Evolutionary conservation across 2,113 vertebrate species (phyloP).

Genomic region (Colaptes auratus): DNA sequence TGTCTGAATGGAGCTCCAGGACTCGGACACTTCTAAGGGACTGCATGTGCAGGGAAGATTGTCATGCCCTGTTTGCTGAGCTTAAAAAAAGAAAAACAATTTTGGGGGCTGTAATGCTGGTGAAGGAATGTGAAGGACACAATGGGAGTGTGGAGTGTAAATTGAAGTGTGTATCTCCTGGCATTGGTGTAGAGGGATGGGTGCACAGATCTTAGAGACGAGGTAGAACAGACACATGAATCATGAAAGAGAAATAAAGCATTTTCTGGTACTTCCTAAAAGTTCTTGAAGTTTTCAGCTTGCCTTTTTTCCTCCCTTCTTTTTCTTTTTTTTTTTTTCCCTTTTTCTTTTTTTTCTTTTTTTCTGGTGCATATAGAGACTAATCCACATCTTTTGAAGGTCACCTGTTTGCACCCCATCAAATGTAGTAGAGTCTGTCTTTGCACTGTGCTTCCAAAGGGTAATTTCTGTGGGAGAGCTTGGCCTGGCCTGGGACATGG

Average conservation of each 20-base stretch:
- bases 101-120: not conserved
- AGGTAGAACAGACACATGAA: not conserved
- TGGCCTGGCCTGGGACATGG: not conserved
- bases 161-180: fast-evolving
- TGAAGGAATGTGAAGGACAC: not conserved
- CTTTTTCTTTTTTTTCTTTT: not conserved
- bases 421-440: not conserved
- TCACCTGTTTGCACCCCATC: not conserved
- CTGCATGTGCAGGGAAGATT: not conserved
- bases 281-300: not conserved
- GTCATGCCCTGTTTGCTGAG: not conserved
- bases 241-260: not conserved
- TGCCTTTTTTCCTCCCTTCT: not conserved
- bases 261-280: not conserved
- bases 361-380: not conserved
- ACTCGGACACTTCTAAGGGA: not conserved
- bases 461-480: not conserved
- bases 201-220: not conserved
- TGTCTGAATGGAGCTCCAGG: not conserved
- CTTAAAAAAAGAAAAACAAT: not conserved
- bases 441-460: not conserved
- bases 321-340: not conserved
- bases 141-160: not conserved
- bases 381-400: not conserved
- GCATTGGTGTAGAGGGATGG: not conserved